These are phyloP conservation scores for Crocallis elinguaria DNA, from an alignment of 2,888 invertebrate genomes.

Conservation along the genomic window DNA sequence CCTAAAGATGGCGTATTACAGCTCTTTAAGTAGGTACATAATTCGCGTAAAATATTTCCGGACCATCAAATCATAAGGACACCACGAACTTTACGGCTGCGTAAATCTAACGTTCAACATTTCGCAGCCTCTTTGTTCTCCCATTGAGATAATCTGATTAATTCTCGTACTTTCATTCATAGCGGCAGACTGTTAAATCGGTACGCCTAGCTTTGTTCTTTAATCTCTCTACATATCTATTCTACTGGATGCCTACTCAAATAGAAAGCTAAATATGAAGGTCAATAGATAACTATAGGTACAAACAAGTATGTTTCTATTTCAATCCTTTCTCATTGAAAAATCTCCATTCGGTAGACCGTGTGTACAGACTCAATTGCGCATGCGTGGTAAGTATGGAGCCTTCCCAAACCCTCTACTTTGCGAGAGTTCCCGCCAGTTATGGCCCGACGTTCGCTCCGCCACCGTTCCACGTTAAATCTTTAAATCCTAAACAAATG, in stretches of 20 bases:
- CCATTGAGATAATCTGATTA: conserved; percentile 15
- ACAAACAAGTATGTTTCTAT: conserved; percentile 19
- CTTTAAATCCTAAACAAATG: conserved; percentile 13
- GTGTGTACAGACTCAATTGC: conserved; percentile 40
- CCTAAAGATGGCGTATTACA: too few species aligned
- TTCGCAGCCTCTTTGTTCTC: conserved; percentile 19
- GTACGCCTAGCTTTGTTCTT: conserved; percentile 2
- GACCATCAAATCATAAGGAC: neutral
- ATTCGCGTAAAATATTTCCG: too few species aligned
- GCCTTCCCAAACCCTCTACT: conserved; percentile 45
- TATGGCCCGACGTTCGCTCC: conserved; percentile 31
- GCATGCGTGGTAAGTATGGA: conserved; percentile 62
- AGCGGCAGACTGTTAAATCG: conserved; percentile 1
- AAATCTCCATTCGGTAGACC: conserved; percentile 39
- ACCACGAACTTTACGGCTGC: conserved; percentile 1
- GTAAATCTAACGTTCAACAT: conserved; percentile 11
- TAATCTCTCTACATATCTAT: conserved; percentile 4
- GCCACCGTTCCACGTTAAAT: conserved; percentile 26
- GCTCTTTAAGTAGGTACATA: too few species aligned
- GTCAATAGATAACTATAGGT: conserved; percentile 15
- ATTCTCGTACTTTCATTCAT: conserved; percentile 6
- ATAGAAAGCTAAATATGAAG: conserved; percentile 16
- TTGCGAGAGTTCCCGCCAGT: conserved; percentile 39
- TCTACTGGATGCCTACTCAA: neutral
- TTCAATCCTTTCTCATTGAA: conserved; percentile 50